Evolutionary conservation across 2,797 vertebrate species (phyloP).

Genomic region (Neosalanx taihuensis): DNA sequence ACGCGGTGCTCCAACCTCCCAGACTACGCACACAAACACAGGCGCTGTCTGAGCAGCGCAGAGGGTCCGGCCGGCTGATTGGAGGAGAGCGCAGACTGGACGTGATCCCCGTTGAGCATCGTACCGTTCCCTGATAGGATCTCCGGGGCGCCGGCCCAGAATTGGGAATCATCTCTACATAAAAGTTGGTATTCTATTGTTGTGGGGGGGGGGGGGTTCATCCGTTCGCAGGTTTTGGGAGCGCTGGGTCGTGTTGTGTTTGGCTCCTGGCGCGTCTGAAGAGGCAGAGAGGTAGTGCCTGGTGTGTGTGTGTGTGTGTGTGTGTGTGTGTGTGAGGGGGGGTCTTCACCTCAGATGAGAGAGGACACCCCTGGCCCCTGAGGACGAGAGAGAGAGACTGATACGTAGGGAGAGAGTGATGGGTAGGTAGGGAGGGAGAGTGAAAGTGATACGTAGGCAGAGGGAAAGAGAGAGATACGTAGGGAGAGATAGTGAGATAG

Average conservation of each 20-base stretch:
- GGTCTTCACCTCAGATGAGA: no score
- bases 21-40: constrained; percentile 49
- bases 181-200: constrained; percentile 60
- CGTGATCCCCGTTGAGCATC: constrained; percentile 42
- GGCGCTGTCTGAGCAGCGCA: constrained; percentile 37
- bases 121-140: constrained; percentile 52
- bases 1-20: constrained; percentile 27
- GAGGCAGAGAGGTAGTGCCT: constrained; percentile 32
- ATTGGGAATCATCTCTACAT: constrained; percentile 43
- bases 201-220: constrained; percentile 10
- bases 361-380: no score
- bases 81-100: constrained; percentile 43
- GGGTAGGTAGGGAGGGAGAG: constrained; percentile 25
- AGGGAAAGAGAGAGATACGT: constrained; percentile 2
- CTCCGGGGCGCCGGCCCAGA: constrained; percentile 33
- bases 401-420: no score
- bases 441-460: no score
- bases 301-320: no score
- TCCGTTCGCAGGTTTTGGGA: constrained; percentile 27
- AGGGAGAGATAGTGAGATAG: neutral
- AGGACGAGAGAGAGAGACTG: neutral
- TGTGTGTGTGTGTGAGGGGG: no score
- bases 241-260: constrained; percentile 64
- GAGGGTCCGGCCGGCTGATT: neutral
- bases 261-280: constrained; percentile 63